Evolutionary conservation across 2,113 vertebrate species (phyloP), one percentile per base, ranked within the genome.

Genomic region (Malurus elegans): DNA sequence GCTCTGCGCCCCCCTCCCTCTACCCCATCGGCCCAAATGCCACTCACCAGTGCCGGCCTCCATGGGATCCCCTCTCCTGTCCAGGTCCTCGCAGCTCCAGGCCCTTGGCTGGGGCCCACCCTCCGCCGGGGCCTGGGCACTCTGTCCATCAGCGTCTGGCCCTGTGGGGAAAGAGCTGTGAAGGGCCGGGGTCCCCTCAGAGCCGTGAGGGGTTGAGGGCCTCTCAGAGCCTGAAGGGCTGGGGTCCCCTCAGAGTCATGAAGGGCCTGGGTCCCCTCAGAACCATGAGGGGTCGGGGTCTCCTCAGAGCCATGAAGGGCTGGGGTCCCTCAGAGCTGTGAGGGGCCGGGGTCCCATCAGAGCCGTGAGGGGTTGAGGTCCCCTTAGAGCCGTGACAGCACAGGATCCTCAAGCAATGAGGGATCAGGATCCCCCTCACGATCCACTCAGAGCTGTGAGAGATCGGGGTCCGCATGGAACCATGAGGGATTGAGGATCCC

Each of bases 241-340:
- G 5, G 6, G 13, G 3, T 14, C 1, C 32, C 2, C 25, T 6
- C 10, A 9, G 19, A 36, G 25, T 17, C 0, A 0, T 24, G 36
- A 82, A 20, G 18, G 29, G 10, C 1, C 6, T 1, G 4, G 14
- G 1, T 21, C 18, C 4, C 15, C 21, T 18, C 50, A 29, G 44
- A 36, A 16, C 20, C 0, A 1, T 1, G 16, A 40, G 38, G 9
- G 18, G 5, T 0, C 0, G 0, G 26, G 21, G 1, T 13, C 2
- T 6, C 0, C 3, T 9, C n/a, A 25, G n/a, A 57, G 21, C 31
- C 4, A 1, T 4, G 42, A 36, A 36, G 36, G 36, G 36, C 36
- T 36, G 36, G 36, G 36, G 9, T 10, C 5, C 4, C 56, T 16
- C 32, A n/a, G 45, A 45, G 14, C 44, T 1, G 4, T 8, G 36